Evolutionary conservation across 2,113 vertebrate species (phyloP).

Genomic region (Dicerorhinus sumatrensis): DNA sequence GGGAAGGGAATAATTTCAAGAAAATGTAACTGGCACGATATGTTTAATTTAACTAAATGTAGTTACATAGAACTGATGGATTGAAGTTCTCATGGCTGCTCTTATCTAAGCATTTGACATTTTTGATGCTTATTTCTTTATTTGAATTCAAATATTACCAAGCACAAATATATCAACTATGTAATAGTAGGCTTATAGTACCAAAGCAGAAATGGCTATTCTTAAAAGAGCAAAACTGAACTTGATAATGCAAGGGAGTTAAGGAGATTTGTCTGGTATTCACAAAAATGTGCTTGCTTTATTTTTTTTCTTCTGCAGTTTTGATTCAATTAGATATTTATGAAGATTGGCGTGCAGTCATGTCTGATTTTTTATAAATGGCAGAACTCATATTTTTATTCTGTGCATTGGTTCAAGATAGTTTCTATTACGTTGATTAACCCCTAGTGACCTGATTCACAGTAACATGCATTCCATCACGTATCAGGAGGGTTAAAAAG

Average conservation of each 20-base stretch:
- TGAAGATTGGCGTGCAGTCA: background rate
- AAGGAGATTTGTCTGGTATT: background rate
- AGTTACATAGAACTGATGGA: background rate
- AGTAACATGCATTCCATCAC: background rate
- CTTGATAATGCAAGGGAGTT: background rate
- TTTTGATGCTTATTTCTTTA: background rate
- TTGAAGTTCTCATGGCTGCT: background rate
- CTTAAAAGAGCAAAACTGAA: background rate
- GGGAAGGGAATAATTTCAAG: background rate
- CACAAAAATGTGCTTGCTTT: background rate
- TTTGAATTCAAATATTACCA: background rate
- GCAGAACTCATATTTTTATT: background rate
- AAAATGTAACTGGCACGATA: background rate
- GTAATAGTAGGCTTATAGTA: background rate
- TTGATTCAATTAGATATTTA: background rate
- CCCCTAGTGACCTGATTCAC: background rate
- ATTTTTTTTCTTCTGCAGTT: background rate
- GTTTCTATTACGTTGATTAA: background rate
- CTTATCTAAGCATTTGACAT: background rate
- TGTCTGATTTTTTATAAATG: background rate
- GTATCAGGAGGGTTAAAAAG: background rate
- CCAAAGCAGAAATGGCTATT: background rate
- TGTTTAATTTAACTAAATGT: background rate
- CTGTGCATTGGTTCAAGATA: background rate
- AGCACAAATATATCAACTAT: background rate